Evolutionary conservation across 2,888 invertebrate species (phyloP), one percentile per base, ranked within the genome.

Genomic region (Eristalis pertinax): DNA sequence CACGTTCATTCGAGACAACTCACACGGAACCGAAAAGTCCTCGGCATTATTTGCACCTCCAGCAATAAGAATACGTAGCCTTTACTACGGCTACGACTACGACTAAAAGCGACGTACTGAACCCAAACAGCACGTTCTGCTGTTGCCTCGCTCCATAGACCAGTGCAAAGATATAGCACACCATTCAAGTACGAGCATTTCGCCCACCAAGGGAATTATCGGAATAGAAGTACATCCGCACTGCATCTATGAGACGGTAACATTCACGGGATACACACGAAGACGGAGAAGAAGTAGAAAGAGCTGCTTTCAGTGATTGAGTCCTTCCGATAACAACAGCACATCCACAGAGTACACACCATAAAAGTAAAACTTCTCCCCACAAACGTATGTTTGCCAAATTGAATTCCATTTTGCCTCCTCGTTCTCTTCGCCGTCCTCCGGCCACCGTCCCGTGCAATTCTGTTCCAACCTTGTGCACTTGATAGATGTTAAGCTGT

Each of bases 261-360:
- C 78, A 86, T 86, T 86, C 83, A 83, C 78, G 70, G 78, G 81
- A 67, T 19, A 64, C 13, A 73, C 26, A 64, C 19, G 1, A n/a
- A n/a, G 19, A 19, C n/a, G 50, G 8, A 50, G 50, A 19, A 67
- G 62, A 32, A 8, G 11, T 2, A 56, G 4, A 19, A 38, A 43
- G 5, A 26, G 72, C 56, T 35, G 43, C 67, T 58, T 41, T 15
- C 73, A 64, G 79, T 84, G 84, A 87, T 87, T 87, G 87, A 87
- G 87, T 87, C 75, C 79, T 87, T 87, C 83, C 84, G 87, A 83
- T 87, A 87, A 84, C 87, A 87, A 80, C 84, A 80, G 87, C 79
- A 32, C 32, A 87, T 75, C 79, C 79, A 50, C 76, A 84, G 87
- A 84, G 84, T 79, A 72, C 50, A 50, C 19, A 75, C 83, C 79